Conservation (phyloP, 2,888 invertebrate species). For the Hirtodrosophila duncani region DNA sequence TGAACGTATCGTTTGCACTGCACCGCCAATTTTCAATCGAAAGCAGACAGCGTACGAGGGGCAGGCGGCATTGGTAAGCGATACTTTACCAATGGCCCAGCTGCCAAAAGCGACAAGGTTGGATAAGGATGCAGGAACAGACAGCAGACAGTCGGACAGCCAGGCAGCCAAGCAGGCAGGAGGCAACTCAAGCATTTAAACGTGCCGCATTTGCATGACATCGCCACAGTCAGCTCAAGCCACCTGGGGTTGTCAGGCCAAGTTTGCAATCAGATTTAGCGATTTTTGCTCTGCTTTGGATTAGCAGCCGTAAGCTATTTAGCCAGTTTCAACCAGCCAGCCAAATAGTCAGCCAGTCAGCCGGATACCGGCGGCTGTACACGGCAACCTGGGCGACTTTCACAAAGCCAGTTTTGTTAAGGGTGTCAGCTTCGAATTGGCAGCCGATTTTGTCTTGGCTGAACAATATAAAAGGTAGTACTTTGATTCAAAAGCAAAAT, state of each 20-base stretch:
- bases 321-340: too few species aligned
- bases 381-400: background rate
- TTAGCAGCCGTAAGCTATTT: slow-evolving; percentile 37
- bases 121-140: too few species aligned
- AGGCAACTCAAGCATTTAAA: slow-evolving; percentile 33
- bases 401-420: background rate
- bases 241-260: slow-evolving; percentile 15
- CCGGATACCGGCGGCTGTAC: too few species aligned
- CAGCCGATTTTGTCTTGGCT: too few species aligned
- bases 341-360: slow-evolving; percentile 19
- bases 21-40: slow-evolving; percentile 31
- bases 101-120: slow-evolving; percentile 18
- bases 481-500: too few species aligned
- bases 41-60: slow-evolving; percentile 11
- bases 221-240: slow-evolving; percentile 1
- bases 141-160: too few species aligned
- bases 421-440: too few species aligned
- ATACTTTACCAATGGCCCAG: slow-evolving; percentile 12
- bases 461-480: too few species aligned
- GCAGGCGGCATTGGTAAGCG: background rate
- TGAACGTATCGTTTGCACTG: slow-evolving; percentile 15
- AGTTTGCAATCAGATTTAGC: slow-evolving; percentile 35
- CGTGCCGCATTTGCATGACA: slow-evolving; percentile 40
- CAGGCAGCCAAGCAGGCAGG: too few species aligned
- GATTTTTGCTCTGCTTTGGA: slow-evolving; percentile 33